Base-by-base conservation (phyloP, 1,140 invertebrate species). In the Nephila pilipes region DNA sequence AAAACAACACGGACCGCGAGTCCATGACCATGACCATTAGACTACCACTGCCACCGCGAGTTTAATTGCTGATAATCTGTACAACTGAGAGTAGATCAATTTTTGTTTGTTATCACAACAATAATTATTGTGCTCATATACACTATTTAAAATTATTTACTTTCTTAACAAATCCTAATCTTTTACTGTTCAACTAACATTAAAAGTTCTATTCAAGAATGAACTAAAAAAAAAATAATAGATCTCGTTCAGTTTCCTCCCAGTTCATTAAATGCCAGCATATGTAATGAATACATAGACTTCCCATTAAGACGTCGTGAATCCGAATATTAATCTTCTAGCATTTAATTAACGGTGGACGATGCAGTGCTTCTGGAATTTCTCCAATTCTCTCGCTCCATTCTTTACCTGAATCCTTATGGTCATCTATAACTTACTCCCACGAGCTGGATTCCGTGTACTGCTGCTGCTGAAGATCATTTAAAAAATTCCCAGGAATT, bases 301-400 rank as follows among this genome's bases (percentile, higher is more conserved):
- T 25, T 12, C 60, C 22, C 63, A 65, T 58, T 58, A 58, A 58
- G 63, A 3, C 63, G 25, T 65, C 69, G 29, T 2, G 16, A 18
- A 32, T 20, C 16, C 22, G 29, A 36, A 75, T 65, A 65, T 65
- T 65, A 65, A 65, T 65, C 63, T 65, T 75, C 69, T 32, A 16
- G 69, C 69, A 36, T 75, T 75, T 75, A 75, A 75, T 75, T 36
- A 75, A 75, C 69, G 69, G 20, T 69, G 65, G 65, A 69, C 65
- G 65, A 25, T 3, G 4, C 65, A 2, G 25, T 16, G 69, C 69
- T 36, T 32, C 69, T 75, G 69, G 69, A 75, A 75, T 75, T 36
- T 32, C 69, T 75, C 69, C 69, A 75, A 36, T 18, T 32, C 65
- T 29, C 25, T 18, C 5, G 2, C 65, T 32, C 25, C 29, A 18